Evolutionary conservation across 2,888 invertebrate genomes (phyloP).

Genomic region (Cataglyphis livida): DNA sequence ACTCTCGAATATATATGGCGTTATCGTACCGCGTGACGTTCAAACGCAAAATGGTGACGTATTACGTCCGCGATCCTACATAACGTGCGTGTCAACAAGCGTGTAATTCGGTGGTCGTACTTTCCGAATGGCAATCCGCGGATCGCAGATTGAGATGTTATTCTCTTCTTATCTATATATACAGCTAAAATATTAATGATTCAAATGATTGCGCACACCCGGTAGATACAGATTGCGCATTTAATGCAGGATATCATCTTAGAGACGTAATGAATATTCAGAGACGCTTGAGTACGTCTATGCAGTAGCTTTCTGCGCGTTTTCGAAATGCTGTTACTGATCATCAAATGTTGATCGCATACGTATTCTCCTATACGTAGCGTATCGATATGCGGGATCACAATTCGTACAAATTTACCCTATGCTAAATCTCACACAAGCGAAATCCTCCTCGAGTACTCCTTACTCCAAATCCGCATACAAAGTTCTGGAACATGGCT

Average conservation of each 20-base stretch:
- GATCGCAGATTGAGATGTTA: not conserved
- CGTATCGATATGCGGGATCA: slow-evolving; percentile 42
- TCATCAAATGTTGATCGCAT: slow-evolving; percentile 30
- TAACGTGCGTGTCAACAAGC: slow-evolving; percentile 1
- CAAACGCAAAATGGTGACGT: slow-evolving; percentile 4
- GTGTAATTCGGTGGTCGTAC: slow-evolving; percentile 14
- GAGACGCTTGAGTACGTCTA: not conserved
- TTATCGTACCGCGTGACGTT: not conserved
- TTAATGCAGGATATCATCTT: not conserved
- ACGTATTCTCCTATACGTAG: not conserved
- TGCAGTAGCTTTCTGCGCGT: not conserved
- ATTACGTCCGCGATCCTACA: not conserved
- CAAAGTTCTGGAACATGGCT: slow-evolving; percentile 41
- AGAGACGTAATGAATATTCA: slow-evolving; percentile 10
- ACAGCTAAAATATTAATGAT: slow-evolving; percentile 7
- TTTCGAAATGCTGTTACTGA: slow-evolving; percentile 23
- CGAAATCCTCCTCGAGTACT: slow-evolving; percentile 20
- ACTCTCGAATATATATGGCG: slow-evolving; percentile 20
- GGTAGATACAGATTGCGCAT: not conserved
- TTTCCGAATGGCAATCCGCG: not conserved
- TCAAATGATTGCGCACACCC: not conserved
- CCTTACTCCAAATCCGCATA: slow-evolving; percentile 29
- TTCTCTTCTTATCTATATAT: not conserved
- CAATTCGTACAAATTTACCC: slow-evolving; percentile 22
- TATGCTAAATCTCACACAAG: slow-evolving; percentile 33